Conservation (phyloP, 2,113 vertebrate species). For the Gavia stellata region DNA sequence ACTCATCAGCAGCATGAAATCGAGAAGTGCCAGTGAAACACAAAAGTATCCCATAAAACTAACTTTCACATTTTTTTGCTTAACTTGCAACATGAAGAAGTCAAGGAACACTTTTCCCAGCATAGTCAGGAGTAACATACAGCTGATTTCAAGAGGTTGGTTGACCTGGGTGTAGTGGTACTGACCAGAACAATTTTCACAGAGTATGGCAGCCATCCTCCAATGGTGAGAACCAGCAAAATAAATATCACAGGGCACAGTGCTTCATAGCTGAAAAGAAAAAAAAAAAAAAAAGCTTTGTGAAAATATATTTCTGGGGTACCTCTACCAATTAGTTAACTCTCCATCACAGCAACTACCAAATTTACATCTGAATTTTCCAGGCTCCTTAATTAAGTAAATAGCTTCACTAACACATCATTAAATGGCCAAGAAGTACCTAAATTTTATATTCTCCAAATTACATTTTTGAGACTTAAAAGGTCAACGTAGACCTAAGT, state of each 20-base stretch:
- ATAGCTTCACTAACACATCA: background rate
- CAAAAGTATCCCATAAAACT: conserved; percentile 80
- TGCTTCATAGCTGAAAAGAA: conserved; percentile 47
- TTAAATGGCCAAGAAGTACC: background rate
- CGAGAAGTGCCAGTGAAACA: conserved; percentile 74
- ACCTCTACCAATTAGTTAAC: background rate
- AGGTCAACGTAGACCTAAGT: background rate
- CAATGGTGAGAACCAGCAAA: background rate
- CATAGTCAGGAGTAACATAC: conserved; percentile 71
- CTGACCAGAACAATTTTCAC: conserved; percentile 46
- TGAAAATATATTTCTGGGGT: background rate
- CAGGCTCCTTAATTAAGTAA: background rate
- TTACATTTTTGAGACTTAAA: background rate
- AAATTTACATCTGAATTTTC: background rate
- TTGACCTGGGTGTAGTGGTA: background rate
- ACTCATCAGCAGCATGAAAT: conserved; percentile 66
- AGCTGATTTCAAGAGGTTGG: conserved; percentile 33
- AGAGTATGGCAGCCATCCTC: conserved; percentile 48
- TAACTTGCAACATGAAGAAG: conserved; percentile 70
- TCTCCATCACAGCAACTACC: background rate
- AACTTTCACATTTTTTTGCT: conserved; percentile 29
- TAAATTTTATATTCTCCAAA: background rate
- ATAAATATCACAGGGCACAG: background rate
- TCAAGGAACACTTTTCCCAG: conserved; percentile 77
- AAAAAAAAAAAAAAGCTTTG: background rate